Conservation (phyloP, 2,113 vertebrate species). For the Chionodraco myersi region DNA sequence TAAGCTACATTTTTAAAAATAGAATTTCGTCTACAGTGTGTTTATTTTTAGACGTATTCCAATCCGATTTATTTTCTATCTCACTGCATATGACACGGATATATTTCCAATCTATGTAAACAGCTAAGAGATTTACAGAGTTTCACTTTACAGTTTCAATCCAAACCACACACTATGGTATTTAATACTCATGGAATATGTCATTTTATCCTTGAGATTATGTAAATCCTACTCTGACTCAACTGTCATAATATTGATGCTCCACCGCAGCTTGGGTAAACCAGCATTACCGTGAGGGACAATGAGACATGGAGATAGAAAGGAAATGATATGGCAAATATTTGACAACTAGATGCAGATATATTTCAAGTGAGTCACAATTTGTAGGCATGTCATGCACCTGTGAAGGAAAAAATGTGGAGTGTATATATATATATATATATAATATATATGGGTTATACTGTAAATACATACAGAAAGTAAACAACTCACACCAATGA, state of each 20-base stretch:
- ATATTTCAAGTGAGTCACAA: constrained; percentile 6
- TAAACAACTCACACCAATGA: background rate
- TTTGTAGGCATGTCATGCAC: background rate
- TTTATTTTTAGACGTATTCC: constrained; percentile 4
- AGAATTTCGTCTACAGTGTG: background rate
- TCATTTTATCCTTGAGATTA: constrained; percentile 2
- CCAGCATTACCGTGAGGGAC: constrained; percentile 10
- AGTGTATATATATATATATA: no score
- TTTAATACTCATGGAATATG: constrained; percentile 9
- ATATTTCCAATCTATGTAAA: constrained; percentile 1
- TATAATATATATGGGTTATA: background rate
- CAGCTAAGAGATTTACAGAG: background rate
- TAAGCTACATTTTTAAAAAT: background rate
- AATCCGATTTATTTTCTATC: background rate
- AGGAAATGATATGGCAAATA: background rate
- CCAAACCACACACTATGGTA: background rate
- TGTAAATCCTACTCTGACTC: constrained; percentile 12
- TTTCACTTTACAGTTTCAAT: background rate
- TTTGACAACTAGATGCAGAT: constrained; percentile 2
- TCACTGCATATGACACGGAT: background rate
- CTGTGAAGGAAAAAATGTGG: background rate
- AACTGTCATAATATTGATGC: constrained; percentile 1
- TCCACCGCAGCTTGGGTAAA: background rate
- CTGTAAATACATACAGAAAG: background rate
- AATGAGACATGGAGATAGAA: background rate